Conservation (phyloP, 2,888 invertebrate species). For the Drymonia ruficornis region DNA sequence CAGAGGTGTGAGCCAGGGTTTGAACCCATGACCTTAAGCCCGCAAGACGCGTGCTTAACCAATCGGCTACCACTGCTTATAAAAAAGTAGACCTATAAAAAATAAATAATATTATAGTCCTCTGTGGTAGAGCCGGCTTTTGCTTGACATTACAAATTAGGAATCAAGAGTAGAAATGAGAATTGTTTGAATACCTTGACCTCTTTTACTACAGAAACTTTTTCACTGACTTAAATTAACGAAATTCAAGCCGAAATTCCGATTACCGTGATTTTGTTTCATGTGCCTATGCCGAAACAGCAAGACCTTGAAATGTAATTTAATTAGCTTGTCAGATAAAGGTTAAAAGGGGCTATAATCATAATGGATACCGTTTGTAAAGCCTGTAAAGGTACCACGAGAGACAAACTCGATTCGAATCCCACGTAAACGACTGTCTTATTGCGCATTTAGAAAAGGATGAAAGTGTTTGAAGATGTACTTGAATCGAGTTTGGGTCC, state of each 20-base stretch:
- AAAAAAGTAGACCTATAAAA: too few relatives aligned
- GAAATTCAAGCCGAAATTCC: not conserved
- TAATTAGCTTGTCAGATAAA: conserved; percentile 45
- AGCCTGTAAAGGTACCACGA: conserved; percentile 5
- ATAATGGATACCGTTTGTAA: conserved; percentile 35
- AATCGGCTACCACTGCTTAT: too few relatives aligned
- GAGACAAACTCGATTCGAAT: conserved; percentile 24
- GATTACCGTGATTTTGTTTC: not conserved
- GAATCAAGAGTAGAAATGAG: too few relatives aligned
- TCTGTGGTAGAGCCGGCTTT: too few relatives aligned
- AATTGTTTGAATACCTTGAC: too few relatives aligned
- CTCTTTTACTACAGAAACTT: too few relatives aligned
- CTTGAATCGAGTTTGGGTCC: conserved; percentile 33
- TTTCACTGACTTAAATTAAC: too few relatives aligned
- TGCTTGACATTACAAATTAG: too few relatives aligned
- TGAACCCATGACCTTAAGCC: too few relatives aligned
- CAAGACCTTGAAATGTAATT: conserved; percentile 34
- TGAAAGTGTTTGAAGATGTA: conserved; percentile 20
- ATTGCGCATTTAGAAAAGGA: conserved; percentile 27
- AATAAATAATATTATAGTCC: too few relatives aligned
- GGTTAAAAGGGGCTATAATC: conserved; percentile 43
- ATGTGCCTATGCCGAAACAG: conserved; percentile 26
- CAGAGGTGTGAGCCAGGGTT: too few relatives aligned
- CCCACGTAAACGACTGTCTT: conserved; percentile 26
- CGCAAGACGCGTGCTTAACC: too few relatives aligned